Evolutionary conservation across 2,888 invertebrate genomes (phyloP).

Genomic region (Euplexia lucipara): DNA sequence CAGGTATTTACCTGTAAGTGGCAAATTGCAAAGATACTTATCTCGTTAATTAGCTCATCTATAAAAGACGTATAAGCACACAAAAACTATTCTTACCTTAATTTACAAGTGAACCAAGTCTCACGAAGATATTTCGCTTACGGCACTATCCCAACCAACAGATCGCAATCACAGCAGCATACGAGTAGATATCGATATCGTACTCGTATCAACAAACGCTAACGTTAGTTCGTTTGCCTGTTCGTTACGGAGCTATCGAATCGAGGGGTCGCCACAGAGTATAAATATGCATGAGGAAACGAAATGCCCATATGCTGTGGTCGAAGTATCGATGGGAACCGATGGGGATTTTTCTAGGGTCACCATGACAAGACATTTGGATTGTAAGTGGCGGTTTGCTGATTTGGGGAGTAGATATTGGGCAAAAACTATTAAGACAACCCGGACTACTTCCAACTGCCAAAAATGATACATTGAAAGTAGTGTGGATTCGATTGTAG

Average conservation of each 20-base stretch:
- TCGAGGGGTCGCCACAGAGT: slow-evolving; percentile 55
- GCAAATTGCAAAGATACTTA: not conserved
- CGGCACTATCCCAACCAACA: slow-evolving; percentile 32
- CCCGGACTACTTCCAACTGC: not conserved
- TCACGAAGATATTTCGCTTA: slow-evolving; percentile 12
- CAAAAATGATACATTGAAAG: not conserved
- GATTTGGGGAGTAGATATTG: slow-evolving; percentile 37
- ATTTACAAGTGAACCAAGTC: slow-evolving; percentile 16
- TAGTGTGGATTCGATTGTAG: not conserved
- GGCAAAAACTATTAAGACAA: not conserved
- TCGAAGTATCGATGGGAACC: slow-evolving; percentile 51
- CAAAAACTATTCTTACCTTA: not conserved
- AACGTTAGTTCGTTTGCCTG: slow-evolving; percentile 59
- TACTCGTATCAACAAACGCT: slow-evolving; percentile 55
- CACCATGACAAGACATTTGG: slow-evolving; percentile 44
- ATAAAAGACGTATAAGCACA: not conserved
- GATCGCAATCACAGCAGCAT: slow-evolving; percentile 61
- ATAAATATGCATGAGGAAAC: slow-evolving; percentile 68
- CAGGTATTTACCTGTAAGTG: too few relatives aligned
- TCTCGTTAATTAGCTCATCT: not conserved
- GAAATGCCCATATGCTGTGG: slow-evolving; percentile 63
- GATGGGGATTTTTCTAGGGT: slow-evolving; percentile 44
- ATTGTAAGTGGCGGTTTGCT: slow-evolving; percentile 18
- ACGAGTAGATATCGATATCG: slow-evolving; percentile 56
- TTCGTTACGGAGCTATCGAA: slow-evolving; percentile 59